These are phyloP conservation scores for Macrobrachium rosenbergii DNA, from an alignment of 1,140 invertebrate species.

Conservation along the genomic window DNA sequence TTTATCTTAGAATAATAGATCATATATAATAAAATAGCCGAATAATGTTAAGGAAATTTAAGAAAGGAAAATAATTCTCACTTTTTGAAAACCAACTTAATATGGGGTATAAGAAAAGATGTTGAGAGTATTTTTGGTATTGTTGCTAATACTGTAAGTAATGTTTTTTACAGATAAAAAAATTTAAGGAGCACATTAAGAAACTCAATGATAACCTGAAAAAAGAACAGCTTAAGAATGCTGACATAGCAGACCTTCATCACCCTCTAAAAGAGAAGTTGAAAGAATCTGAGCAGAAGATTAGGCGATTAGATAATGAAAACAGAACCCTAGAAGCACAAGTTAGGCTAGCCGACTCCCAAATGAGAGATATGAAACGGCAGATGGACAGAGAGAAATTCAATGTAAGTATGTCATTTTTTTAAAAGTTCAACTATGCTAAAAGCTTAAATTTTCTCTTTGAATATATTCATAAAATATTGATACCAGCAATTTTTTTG, in stretches of 20 bases:
- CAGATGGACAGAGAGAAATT: slow-evolving; percentile 9
- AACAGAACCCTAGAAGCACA: slow-evolving; percentile 31
- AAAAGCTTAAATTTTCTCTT: too few relatives aligned
- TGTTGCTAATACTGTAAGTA: too few relatives aligned
- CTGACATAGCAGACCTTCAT: slow-evolving; percentile 8
- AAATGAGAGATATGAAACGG: slow-evolving; percentile 35
- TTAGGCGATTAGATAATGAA: slow-evolving; percentile 8
- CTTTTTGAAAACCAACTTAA: background rate
- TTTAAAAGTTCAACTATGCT: too few relatives aligned
- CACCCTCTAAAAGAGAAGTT: slow-evolving; percentile 43
- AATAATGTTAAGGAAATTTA: background rate
- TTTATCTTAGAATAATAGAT: too few relatives aligned
- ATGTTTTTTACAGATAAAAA: slow-evolving; percentile 2
- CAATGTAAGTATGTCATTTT: slow-evolving; percentile 2
- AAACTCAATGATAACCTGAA: slow-evolving; percentile 18
- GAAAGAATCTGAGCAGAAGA: slow-evolving; percentile 12
- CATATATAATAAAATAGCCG: too few relatives aligned
- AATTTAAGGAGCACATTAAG: slow-evolving; percentile 31
- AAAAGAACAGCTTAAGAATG: background rate
- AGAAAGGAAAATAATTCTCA: background rate
- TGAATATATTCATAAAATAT: too few relatives aligned
- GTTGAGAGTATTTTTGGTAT: too few relatives aligned
- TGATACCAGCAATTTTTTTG: too few relatives aligned
- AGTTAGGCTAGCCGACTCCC: slow-evolving; percentile 19
- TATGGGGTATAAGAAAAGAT: too few relatives aligned